Conservation (phyloP, 37 sponge, comb jelly and placozoan genomes). For the Tethya wilhelma region DNA sequence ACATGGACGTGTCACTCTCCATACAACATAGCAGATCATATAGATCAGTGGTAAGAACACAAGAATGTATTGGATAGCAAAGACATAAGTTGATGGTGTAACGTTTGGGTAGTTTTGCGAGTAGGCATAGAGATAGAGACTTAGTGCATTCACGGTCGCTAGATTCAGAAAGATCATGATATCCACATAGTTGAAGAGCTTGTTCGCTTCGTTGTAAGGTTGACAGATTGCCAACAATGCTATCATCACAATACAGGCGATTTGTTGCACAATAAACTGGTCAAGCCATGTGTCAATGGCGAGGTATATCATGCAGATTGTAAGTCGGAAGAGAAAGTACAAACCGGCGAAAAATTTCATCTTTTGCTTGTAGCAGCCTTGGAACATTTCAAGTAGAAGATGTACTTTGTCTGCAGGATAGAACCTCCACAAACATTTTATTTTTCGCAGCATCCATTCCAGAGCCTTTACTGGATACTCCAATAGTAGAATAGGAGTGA, state of each 20-base stretch:
- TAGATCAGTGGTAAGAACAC: constrained; percentile 39
- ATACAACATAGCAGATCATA: constrained; percentile 33
- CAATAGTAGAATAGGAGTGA: constrained; percentile 51
- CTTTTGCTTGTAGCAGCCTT: constrained; percentile 54
- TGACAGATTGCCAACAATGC: constrained; percentile 16
- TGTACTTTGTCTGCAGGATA: constrained; percentile 23
- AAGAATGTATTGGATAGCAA: constrained; percentile 29
- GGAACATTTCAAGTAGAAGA: constrained; percentile 49
- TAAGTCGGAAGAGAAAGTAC: constrained; percentile 51
- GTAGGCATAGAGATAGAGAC: constrained; percentile 22
- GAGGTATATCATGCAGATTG: constrained; percentile 7
- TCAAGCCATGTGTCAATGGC: constrained; percentile 2
- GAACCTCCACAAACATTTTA: background rate
- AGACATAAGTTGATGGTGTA: background rate
- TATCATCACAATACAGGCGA: background rate
- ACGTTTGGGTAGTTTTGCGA: background rate
- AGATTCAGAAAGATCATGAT: constrained; percentile 50
- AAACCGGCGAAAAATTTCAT: constrained; percentile 60
- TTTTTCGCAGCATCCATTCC: constrained; percentile 5
- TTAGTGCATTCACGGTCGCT: constrained; percentile 31
- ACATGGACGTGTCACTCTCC: background rate
- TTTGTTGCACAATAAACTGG: constrained; percentile 26
- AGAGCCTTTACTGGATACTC: constrained; percentile 33
- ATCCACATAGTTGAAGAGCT: constrained; percentile 44
- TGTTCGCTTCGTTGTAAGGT: constrained; percentile 39